Base-by-base conservation (phyloP, 2,113 vertebrate genomes). In the Microcebus murinus region DNA sequence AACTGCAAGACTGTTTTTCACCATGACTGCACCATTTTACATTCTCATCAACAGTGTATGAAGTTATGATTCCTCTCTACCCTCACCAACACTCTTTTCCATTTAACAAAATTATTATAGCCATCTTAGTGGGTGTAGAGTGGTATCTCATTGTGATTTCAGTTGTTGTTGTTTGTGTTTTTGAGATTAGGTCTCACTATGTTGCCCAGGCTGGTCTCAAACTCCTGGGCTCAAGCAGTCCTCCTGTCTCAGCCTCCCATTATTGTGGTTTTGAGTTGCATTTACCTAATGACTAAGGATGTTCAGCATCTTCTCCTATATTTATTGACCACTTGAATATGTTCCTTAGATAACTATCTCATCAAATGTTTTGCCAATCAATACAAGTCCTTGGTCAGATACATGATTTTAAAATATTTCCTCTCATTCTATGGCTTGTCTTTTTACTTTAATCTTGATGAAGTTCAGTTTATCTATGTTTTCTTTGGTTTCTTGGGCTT, bases 361-460 rank as follows among this genome's bases (percentile, higher is more conserved):
- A 59, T 96, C 31, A 89, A 81, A 68, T 70, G 23, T 23, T 73
- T 94, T 93, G 36, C 23, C 74, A 39, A 27, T 61, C 80, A 39
- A 17, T 68, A 21, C 8, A 89, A 84, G 25, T 82, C 18, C 15
- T n/a, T 89, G 45, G 82, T 77, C 25, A 83, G 42, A 76, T 55
- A 61, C 7, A 80, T 71, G 18, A 90, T 65, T 88, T 89, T 9
- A 31, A 97, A 76, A 68, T 76, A 93, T 77, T 57, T 93, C 96
- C 4, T 83, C 21, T 18, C 48, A 79, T 73, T 91, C 11, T 68
- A 10, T 92, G 42, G 20, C 12, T 42, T 92, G 12, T 89, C 34
- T 85, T 87, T 93, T 65, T 48, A 76, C 10, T 68, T 89, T 65
- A 65, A 15, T 92, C 92, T 95, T 92, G n/a, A 86, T 52, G 34